A percentile compares a stretch with the other conserved stretches of the same genome.
Conservation (phyloP, 2,888 invertebrate species). For the Melinopterus prodromus region DNA sequence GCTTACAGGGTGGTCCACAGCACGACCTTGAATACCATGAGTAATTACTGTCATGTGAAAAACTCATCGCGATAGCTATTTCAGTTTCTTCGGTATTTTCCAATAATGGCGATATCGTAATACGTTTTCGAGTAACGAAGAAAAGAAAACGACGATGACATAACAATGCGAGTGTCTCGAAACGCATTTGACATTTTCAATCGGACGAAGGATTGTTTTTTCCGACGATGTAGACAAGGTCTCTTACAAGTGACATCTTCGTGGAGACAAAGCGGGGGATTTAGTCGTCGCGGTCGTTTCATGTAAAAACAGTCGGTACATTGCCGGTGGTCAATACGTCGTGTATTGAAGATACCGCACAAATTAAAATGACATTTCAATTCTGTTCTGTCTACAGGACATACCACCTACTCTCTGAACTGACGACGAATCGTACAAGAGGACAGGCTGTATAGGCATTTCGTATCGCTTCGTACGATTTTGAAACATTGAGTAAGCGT, state of each 20-base stretch:
- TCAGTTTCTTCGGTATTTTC: neutral
- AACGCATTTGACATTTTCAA: neutral
- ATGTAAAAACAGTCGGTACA: neutral
- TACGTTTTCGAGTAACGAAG: neutral
- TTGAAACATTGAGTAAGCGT: no score
- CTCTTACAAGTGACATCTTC: neutral
- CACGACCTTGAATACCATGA: conserved; percentile 23
- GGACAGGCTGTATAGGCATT: no score
- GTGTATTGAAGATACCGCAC: conserved; percentile 27
- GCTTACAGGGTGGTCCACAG: conserved; percentile 56
- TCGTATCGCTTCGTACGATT: no score
- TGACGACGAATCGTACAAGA: neutral
- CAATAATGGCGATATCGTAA: neutral
- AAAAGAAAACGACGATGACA: neutral
- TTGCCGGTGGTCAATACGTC: neutral
- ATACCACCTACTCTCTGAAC: conserved; percentile 44
- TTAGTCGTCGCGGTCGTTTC: neutral
- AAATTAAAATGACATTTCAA: conserved; percentile 49
- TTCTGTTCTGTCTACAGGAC: conserved; percentile 43
- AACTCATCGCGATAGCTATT: neutral
- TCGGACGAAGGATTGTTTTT: neutral
- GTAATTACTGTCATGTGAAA: conserved; percentile 11
- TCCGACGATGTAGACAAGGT: neutral
- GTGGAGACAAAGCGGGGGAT: neutral
- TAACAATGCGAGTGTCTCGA: neutral